Evolutionary conservation across 2,888 invertebrate species (phyloP).

Genomic region (Clusia tigrina): DNA sequence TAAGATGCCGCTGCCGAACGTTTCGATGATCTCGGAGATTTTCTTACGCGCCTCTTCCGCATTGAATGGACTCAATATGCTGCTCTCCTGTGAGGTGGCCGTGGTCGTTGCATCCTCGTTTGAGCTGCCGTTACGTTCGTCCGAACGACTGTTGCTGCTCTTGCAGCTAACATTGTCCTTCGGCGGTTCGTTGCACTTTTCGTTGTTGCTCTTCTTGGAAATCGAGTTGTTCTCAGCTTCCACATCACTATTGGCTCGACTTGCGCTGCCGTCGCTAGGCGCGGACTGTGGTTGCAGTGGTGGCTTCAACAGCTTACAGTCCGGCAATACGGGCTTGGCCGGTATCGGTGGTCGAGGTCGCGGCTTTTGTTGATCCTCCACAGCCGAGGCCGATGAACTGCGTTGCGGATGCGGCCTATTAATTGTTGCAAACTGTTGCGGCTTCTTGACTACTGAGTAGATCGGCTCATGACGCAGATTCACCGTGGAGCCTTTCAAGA

Average conservation of each 20-base stretch:
- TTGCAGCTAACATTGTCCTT: conserved; percentile 34
- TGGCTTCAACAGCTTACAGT: conserved; percentile 48
- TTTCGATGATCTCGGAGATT: conserved; percentile 94
- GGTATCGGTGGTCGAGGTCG: conserved; percentile 51
- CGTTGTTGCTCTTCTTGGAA: conserved; percentile 21
- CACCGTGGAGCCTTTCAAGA: conserved; percentile 80
- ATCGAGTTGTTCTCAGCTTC: conserved; percentile 37
- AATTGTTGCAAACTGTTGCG: not conserved
- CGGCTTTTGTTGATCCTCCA: conserved; percentile 31
- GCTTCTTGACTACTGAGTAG: conserved; percentile 11
- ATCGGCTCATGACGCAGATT: conserved; percentile 20
- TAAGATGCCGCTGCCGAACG: conserved; percentile 86
- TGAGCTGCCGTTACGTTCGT: conserved; percentile 32
- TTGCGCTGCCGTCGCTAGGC: conserved; percentile 16
- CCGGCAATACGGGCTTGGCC: conserved; percentile 49
- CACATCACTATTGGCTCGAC: not conserved
- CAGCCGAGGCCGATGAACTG: conserved; percentile 32
- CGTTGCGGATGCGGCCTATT: conserved; percentile 17
- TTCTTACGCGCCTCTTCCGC: conserved; percentile 94
- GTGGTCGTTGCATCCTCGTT: conserved; percentile 41
- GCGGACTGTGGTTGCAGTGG: conserved; percentile 41
- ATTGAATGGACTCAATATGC: conserved; percentile 85
- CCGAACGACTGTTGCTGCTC: conserved; percentile 12
- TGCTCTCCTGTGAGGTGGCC: conserved; percentile 54
- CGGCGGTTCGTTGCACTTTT: conserved; percentile 8